Percentiles rank a stretch among this genome's conserved stretches.
phyloP scores from a whole-genome alignment of 2,797 vertebrate species.

The Capromys pilorides region DNA sequence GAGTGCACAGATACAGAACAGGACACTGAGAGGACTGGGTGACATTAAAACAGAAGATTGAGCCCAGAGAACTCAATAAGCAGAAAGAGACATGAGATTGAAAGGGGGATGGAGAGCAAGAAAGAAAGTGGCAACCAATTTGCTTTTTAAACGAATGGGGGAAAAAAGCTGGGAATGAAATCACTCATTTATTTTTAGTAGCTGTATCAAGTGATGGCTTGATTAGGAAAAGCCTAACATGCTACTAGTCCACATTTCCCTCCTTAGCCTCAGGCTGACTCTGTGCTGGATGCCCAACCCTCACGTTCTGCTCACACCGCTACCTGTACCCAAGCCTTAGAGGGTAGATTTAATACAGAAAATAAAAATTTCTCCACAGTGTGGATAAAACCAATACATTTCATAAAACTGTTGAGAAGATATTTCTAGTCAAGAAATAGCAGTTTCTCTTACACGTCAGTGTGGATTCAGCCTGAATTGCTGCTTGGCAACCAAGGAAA shows the following conservation, averaged over 20 bases:
- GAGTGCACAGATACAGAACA: neutral
- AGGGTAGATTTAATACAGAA: neutral
- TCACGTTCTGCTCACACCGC: neutral
- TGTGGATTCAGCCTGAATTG: neutral
- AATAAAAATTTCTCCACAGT: neutral
- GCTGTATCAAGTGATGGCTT: neutral
- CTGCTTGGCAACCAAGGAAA: neutral
- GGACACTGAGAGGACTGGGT: neutral
- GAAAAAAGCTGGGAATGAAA: slow-evolving; percentile 14
- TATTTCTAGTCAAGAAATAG: neutral
- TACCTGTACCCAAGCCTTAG: neutral
- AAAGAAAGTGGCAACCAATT: neutral
- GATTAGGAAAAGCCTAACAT: neutral
- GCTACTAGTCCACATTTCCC: neutral
- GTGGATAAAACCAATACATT: neutral
- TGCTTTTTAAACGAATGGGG: neutral
- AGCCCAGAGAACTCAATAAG: slow-evolving; percentile 35
- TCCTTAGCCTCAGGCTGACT: neutral
- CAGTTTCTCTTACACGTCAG: neutral
- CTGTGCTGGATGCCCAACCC: neutral
- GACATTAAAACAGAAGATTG: slow-evolving; percentile 55
- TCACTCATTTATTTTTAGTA: slow-evolving; percentile 10
- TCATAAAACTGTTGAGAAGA: neutral
- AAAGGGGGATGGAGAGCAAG: neutral
- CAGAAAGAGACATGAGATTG: slow-evolving; percentile 9